Evolutionary conservation across 2,797 vertebrate species (phyloP).

Genomic region (Chaunax sp.): DNA sequence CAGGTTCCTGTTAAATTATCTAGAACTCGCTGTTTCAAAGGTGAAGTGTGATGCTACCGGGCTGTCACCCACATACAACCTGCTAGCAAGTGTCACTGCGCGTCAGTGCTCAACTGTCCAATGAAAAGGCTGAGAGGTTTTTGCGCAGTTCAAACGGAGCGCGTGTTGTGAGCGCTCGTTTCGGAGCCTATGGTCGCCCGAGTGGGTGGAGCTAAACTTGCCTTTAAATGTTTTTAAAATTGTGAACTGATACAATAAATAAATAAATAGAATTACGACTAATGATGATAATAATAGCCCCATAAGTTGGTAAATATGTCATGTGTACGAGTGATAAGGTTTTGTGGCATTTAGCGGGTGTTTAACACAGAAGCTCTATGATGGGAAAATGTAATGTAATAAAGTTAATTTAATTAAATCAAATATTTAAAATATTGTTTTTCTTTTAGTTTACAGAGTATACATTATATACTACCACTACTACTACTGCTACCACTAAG

Average conservation of each 20-base stretch:
- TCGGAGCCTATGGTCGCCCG: rapidly evolving
- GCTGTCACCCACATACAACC: constrained; percentile 34
- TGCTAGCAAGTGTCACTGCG: constrained; percentile 9
- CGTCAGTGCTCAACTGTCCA: constrained; percentile 45
- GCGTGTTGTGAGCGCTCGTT: constrained; percentile 30
- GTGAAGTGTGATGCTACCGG: constrained; percentile 46
- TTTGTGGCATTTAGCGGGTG: too few species aligned
- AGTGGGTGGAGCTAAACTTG: constrained; percentile 5
- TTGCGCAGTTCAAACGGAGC: constrained; percentile 59
- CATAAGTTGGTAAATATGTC: rapidly evolving
- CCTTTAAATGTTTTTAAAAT: too few species aligned
- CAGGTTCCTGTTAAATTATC: neutral
- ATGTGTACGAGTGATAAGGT: neutral
- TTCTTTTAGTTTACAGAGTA: too few species aligned
- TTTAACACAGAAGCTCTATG: too few species aligned
- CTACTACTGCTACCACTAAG: too few species aligned
- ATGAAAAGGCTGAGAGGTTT: constrained; percentile 40
- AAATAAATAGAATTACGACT: neutral
- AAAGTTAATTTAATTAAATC: too few species aligned
- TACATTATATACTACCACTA: too few species aligned
- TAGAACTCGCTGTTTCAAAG: neutral
- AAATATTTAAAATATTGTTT: too few species aligned
- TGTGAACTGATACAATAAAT: too few species aligned
- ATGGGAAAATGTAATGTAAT: too few species aligned
- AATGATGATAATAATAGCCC: neutral